Conservation (phyloP, 2,888 invertebrate species). For the Digitonthophagus gazella region DNA sequence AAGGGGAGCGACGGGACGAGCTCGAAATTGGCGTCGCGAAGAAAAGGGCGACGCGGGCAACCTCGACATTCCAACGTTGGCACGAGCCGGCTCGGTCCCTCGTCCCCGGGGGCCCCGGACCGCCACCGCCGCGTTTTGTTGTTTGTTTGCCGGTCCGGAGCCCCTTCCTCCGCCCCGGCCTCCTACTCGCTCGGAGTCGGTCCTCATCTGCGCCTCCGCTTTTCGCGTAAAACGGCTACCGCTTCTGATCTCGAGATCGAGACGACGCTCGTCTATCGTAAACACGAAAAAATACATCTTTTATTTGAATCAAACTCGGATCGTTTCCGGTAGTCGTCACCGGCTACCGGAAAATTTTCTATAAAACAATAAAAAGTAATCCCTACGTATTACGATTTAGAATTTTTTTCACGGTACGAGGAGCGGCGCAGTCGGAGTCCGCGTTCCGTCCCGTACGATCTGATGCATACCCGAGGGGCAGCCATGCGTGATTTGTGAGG, state of each 20-base stretch:
- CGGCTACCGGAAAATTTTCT: too few relatives aligned
- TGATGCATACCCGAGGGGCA: constrained; percentile 35
- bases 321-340: too few relatives aligned
- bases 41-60: constrained; percentile 2
- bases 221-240: not conserved
- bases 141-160: not conserved
- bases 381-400: not conserved
- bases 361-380: too few relatives aligned
- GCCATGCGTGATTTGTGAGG: constrained; percentile 31
- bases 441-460: not conserved
- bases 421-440: too few relatives aligned
- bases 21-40: not conserved
- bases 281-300: too few relatives aligned
- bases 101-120: constrained; percentile 1
- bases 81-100: constrained; percentile 10
- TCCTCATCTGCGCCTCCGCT: not conserved
- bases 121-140: constrained; percentile 2
- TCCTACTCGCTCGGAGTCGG: not conserved
- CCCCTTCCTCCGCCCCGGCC: constrained; percentile 5
- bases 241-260: not conserved
- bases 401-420: not conserved
- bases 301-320: too few relatives aligned
- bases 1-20: not conserved
- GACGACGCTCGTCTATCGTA: too few relatives aligned
- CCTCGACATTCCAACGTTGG: constrained; percentile 18